These are phyloP conservation scores for Himantopus leucocephalus DNA, from an alignment of 2,113 vertebrate genomes.

Conservation along the genomic window DNA sequence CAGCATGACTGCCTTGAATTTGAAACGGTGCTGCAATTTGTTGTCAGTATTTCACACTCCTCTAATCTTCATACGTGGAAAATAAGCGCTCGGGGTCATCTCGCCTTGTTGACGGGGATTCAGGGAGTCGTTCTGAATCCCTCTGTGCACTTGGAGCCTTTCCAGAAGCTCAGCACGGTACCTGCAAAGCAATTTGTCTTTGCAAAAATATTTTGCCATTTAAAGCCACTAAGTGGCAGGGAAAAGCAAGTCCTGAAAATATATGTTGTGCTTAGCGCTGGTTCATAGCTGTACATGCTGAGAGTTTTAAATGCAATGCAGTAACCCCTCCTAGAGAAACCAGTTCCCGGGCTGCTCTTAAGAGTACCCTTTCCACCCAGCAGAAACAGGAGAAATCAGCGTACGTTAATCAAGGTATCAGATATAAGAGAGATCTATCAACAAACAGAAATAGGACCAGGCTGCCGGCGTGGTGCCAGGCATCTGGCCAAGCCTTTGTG, in stretches of 20 bases:
- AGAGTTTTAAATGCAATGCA: neutral
- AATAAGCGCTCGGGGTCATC: neutral
- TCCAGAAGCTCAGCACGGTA: slow-evolving; percentile 24
- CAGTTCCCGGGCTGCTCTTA: neutral
- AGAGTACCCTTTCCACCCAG: neutral
- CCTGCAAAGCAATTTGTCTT: slow-evolving; percentile 27
- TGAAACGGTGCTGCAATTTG: neutral
- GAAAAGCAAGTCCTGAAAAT: slow-evolving; percentile 36
- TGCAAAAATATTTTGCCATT: slow-evolving; percentile 53
- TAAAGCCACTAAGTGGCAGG: slow-evolving; percentile 35
- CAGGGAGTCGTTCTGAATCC: neutral
- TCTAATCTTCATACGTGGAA: neutral
- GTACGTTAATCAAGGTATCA: slow-evolving; percentile 5
- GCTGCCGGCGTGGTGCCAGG: neutral
- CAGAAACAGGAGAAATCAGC: slow-evolving; percentile 33
- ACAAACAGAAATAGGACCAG: neutral
- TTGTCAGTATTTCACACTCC: neutral
- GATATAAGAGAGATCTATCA: neutral
- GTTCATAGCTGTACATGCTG: neutral
- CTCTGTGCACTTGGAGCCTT: slow-evolving; percentile 5
- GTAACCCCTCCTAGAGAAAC: neutral
- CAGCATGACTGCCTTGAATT: neutral
- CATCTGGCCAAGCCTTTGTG: neutral
- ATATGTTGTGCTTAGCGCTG: neutral
- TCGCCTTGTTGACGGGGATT: neutral